phyloP scores from a whole-genome alignment of 2,888 invertebrate genomes.

The Calameuta filiformis region DNA sequence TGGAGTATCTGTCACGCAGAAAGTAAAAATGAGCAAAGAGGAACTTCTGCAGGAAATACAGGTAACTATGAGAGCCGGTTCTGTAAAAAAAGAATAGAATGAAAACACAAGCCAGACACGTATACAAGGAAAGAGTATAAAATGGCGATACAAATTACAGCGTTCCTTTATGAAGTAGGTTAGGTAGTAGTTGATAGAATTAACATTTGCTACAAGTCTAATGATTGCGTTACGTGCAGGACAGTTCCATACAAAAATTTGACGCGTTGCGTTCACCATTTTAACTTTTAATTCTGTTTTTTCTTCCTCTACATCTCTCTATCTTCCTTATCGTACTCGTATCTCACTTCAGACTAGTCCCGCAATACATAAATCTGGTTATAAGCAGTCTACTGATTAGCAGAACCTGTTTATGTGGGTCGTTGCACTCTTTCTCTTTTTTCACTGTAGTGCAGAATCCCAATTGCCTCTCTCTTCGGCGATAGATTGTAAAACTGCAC shows the following conservation, averaged over 20 bases:
- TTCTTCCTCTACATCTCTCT: background rate
- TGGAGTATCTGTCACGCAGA: slow-evolving; percentile 83
- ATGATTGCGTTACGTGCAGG: background rate
- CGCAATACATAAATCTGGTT: slow-evolving; percentile 32
- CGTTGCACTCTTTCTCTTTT: slow-evolving; percentile 40
- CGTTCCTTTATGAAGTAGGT: background rate
- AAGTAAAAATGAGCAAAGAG: slow-evolving; percentile 81
- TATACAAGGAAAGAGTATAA: background rate
- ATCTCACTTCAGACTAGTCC: background rate
- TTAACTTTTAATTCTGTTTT: background rate
- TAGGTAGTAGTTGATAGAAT: background rate
- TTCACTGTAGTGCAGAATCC: slow-evolving; percentile 9
- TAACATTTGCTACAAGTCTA: background rate
- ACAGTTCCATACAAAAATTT: background rate
- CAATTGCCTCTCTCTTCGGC: slow-evolving; percentile 23
- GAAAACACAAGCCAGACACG: background rate
- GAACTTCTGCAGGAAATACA: slow-evolving; percentile 85
- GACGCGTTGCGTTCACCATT: background rate
- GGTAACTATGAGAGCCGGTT: slow-evolving; percentile 69
- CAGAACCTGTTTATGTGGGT: slow-evolving; percentile 45
- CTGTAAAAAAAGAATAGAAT: slow-evolving; percentile 4
- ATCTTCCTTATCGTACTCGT: background rate
- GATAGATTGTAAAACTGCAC: slow-evolving; percentile 16
- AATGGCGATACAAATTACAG: background rate
- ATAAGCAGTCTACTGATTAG: slow-evolving; percentile 38